These are phyloP conservation scores for Phrixothrix hirtus DNA, from an alignment of 2,888 invertebrate genomes.

Conservation along the genomic window DNA sequence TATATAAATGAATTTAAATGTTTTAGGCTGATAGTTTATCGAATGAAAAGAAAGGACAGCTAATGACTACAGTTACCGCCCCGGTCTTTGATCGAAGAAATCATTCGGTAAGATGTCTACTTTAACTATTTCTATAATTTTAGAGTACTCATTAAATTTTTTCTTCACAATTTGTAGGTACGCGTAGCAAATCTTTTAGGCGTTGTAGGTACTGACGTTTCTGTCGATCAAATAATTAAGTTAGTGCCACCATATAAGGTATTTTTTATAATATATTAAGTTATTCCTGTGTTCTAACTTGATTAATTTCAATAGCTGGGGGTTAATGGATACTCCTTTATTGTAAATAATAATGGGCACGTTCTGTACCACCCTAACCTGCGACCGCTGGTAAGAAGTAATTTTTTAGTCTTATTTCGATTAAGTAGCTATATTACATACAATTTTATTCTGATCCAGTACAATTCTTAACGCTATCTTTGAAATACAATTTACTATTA, in stretches of 20 bases:
- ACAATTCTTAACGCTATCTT: too few species aligned
- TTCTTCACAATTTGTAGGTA: too few species aligned
- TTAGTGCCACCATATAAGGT: conserved; percentile 93
- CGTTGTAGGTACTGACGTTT: conserved; percentile 96
- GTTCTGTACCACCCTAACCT: conserved; percentile 95
- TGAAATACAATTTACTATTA: too few species aligned
- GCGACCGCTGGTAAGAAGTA: conserved; percentile 75
- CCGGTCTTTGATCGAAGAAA: conserved; percentile 94
- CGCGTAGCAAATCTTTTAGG: conserved; percentile 91
- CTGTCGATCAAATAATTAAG: conserved; percentile 92
- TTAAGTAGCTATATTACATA: too few species aligned
- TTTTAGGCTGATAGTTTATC: conserved; percentile 69
- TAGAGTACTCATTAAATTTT: conserved; percentile 34
- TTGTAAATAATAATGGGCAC: conserved; percentile 97
- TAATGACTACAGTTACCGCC: conserved; percentile 92
- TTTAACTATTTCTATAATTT: too few species aligned
- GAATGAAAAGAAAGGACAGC: conserved; percentile 72
- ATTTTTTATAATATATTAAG: conserved; percentile 32
- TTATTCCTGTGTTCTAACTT: conserved; percentile 4
- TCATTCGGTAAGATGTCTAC: conserved; percentile 68
- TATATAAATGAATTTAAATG: not conserved
- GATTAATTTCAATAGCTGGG: conserved; percentile 72
- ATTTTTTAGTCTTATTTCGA: too few species aligned
- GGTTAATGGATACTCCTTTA: conserved; percentile 94
- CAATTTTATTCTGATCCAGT: too few species aligned